These are phyloP conservation scores for Sphinx pinastri DNA, from an alignment of 2,888 invertebrate species.

Conservation along the genomic window DNA sequence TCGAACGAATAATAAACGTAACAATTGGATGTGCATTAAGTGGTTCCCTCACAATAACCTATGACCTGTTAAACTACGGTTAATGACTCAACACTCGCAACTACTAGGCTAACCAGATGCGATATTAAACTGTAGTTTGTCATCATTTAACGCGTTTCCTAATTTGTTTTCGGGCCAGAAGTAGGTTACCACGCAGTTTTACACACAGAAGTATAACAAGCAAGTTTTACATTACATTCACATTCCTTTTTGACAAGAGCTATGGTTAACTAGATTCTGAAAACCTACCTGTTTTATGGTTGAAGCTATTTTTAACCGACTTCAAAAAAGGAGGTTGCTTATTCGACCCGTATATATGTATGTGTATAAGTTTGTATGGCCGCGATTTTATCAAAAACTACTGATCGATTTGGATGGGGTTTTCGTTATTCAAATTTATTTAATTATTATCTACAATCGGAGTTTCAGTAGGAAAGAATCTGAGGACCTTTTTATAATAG, in stretches of 20 bases:
- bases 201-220: background rate
- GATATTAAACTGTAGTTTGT: constrained; percentile 16
- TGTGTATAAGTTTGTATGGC: no score
- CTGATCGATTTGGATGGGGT: no score
- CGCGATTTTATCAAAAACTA: no score
- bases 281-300: no score
- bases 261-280: background rate
- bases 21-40: constrained; percentile 8
- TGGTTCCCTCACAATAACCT: constrained; percentile 14
- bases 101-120: background rate
- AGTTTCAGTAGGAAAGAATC: no score
- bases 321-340: no score
- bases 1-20: constrained; percentile 10
- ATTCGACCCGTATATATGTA: no score
- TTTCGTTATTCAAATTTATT: no score
- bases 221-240: background rate
- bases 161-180: constrained; percentile 11
- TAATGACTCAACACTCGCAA: constrained; percentile 3
- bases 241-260: background rate
- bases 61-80: constrained; percentile 9
- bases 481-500: no score
- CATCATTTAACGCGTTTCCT: constrained; percentile 21
- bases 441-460: no score
- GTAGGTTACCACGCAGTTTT: constrained; percentile 6
- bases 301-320: no score